Base-by-base conservation (phyloP, 2,797 vertebrate species). In the Heterohyrax brucei region DNA sequence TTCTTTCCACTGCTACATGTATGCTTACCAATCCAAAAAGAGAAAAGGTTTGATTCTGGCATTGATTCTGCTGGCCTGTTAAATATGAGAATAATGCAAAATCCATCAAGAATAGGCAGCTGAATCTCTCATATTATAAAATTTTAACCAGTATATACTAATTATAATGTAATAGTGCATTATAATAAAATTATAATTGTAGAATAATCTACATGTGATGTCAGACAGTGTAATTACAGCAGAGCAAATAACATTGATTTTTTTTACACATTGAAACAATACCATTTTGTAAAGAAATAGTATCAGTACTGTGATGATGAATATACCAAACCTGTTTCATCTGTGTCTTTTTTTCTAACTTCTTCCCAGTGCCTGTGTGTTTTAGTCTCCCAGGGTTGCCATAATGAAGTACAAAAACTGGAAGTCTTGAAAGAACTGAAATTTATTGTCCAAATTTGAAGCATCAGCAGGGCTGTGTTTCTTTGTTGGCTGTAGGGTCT, bases 61-160 rank as follows among this genome's bases (percentile, higher is more conserved):
- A 7, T 95, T 76, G 53, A 78, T 94, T 85, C 83, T 22, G 30
- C 68, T 93, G 68, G 2, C 33, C 46, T 90, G 1, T 26, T 87
- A 62, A 7, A 14, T 13, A 44, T 78, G 39, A 82, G n/a, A 80
- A 22, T 68, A 61, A 61, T 13, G 19, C 28, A 78, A 28, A 94
- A 53, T 56, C 87, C 93, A 24, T 78, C 48, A 59, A 91, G 95
- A n/a, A 30, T 46, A n/a, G n/a, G 75, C 93, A 94, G 39, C 50
- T 86, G 13, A 28, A 46, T 91, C 78, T 84, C 64, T 39, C 73
- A 28, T 12, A 9, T 18, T 46, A 13, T 44, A 75, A 79, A 84
- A 68, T 75, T 77, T 91, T 93, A 93, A 64, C 77, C 53, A 16
- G n/a, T 91, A 5, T 76, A 77, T 56, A 93, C 64, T 76, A 72